Conservation (phyloP, 2,113 vertebrate species). For the Protobothrops flavoviridis region DNA sequence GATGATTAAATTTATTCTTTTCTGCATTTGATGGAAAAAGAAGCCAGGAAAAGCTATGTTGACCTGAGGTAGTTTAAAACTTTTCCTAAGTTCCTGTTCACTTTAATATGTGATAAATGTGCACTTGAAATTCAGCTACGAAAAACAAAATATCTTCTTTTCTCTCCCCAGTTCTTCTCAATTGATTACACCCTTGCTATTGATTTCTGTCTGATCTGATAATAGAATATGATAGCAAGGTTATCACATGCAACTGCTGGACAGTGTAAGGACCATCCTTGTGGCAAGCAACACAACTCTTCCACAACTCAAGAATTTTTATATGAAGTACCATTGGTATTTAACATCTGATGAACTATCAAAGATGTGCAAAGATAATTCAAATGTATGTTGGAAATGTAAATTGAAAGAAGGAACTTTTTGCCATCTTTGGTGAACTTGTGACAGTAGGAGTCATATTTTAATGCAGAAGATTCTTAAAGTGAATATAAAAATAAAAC, state of each 20-base stretch:
- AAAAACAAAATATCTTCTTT: too few relatives aligned
- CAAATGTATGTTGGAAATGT: not conserved
- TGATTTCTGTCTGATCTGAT: not conserved
- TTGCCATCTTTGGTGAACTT: not conserved
- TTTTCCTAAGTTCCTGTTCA: not conserved
- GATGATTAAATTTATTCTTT: conserved; percentile 26
- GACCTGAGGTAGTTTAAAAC: not conserved
- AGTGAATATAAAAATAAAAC: not conserved
- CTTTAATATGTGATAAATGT: not conserved
- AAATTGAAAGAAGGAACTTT: not conserved
- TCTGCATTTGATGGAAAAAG: not conserved
- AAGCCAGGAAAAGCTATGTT: not conserved
- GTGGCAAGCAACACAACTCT: not conserved
- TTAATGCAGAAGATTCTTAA: not conserved
- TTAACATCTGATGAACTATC: not conserved
- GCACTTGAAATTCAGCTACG: not conserved
- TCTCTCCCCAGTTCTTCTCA: not conserved
- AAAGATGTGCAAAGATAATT: not conserved
- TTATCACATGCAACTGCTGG: not conserved
- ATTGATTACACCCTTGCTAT: not conserved
- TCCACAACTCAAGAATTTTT: not conserved
- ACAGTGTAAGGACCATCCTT: not conserved
- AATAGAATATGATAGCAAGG: not conserved
- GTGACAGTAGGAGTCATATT: not conserved
- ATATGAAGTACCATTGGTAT: not conserved